These are phyloP conservation scores for Chrysemys picta DNA, from an alignment of 2,113 vertebrate genomes.

Conservation along the genomic window DNA sequence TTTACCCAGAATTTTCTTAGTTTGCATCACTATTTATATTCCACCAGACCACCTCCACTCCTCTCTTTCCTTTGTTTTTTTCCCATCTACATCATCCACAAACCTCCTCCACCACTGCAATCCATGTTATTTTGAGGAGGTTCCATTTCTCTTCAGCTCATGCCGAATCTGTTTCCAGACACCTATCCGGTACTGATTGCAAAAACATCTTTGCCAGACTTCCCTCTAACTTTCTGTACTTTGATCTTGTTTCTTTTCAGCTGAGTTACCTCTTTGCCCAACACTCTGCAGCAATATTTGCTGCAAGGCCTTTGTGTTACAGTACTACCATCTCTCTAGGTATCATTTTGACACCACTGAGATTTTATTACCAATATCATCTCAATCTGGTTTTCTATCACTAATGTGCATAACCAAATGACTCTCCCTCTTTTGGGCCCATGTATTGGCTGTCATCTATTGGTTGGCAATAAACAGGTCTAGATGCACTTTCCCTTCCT, in stretches of 20 bases:
- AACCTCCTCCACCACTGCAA: background rate
- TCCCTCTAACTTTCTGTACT: background rate
- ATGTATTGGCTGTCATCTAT: background rate
- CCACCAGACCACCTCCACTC: background rate
- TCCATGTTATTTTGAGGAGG: background rate
- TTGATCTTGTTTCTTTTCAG: background rate
- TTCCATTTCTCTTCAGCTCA: background rate
- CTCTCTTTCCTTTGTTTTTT: background rate
- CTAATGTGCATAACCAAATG: background rate
- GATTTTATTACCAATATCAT: background rate
- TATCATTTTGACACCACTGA: background rate
- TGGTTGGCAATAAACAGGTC: background rate
- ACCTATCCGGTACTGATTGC: background rate
- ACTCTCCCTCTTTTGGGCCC: background rate
- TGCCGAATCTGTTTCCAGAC: background rate
- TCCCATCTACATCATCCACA: background rate
- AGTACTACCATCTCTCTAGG: background rate
- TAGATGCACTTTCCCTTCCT: background rate
- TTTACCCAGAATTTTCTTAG: background rate
- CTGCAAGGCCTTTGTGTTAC: background rate
- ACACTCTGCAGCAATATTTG: background rate
- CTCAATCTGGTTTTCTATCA: background rate
- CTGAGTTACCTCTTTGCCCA: background rate
- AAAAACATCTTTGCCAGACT: background rate
- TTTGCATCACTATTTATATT: background rate